These are phyloP conservation scores for Oegoconia quadripuncta DNA, from an alignment of 2,888 invertebrate species.

Conservation along the genomic window DNA sequence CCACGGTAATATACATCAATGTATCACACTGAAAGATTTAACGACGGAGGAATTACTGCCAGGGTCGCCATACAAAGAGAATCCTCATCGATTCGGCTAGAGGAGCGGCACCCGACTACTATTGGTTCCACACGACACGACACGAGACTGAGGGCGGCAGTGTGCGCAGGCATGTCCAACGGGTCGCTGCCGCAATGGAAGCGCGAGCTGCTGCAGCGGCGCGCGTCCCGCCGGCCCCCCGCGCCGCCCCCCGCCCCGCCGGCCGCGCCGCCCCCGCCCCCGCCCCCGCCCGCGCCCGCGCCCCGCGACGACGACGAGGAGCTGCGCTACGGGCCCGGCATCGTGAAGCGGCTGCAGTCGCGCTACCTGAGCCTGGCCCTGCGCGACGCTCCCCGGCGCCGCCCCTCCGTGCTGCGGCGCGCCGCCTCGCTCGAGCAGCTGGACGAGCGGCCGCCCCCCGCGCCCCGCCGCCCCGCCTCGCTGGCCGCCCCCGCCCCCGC, in stretches of 20 bases:
- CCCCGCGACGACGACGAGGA: slow-evolving; percentile 81
- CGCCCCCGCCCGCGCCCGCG: slow-evolving; percentile 45
- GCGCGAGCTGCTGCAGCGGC: slow-evolving; percentile 88
- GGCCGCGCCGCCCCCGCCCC: slow-evolving; percentile 40
- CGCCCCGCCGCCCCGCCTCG: slow-evolving; percentile 31
- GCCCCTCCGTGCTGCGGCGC: slow-evolving; percentile 86
- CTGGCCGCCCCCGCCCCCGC: slow-evolving; percentile 30
- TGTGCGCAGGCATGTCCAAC: slow-evolving; percentile 58
- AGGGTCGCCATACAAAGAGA: no score
- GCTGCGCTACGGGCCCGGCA: slow-evolving; percentile 93
- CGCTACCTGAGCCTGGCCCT: slow-evolving; percentile 92
- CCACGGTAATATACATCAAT: no score
- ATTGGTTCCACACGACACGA: no score
- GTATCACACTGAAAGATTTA: no score
- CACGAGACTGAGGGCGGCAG: no score
- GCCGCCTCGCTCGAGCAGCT: slow-evolving; percentile 92
- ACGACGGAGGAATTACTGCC: no score
- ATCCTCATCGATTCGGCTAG: no score
- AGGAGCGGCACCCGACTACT: no score
- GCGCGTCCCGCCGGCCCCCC: slow-evolving; percentile 68
- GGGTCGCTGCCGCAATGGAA: slow-evolving; percentile 88
- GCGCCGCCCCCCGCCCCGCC: slow-evolving; percentile 35
- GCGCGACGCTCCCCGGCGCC: slow-evolving; percentile 83
- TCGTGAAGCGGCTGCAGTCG: slow-evolving; percentile 91
- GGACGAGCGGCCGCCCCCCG: slow-evolving; percentile 78